Evolutionary conservation across 2,113 vertebrate genomes (phyloP).

Genomic region (Spheniscus mendiculus): DNA sequence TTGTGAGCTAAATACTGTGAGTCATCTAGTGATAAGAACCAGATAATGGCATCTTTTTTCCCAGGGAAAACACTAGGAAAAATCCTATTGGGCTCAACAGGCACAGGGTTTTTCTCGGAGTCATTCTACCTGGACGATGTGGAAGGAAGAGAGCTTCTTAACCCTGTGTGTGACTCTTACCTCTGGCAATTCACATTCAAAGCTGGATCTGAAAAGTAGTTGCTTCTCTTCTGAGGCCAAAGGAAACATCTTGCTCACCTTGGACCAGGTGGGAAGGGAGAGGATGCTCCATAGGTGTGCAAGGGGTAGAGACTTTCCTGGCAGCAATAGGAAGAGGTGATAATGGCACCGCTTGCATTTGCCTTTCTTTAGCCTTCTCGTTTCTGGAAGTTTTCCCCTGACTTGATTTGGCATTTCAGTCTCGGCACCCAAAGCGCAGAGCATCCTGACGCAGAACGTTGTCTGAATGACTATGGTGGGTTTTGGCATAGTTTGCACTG

Average conservation of each 20-base stretch:
- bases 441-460: not conserved
- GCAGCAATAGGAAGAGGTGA: not conserved
- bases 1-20: not conserved
- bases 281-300: not conserved
- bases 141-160: not conserved
- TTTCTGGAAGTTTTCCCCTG: not conserved
- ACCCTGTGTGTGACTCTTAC: not conserved
- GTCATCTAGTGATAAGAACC: not conserved
- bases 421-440: rapidly evolving
- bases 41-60: not conserved
- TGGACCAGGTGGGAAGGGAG: not conserved
- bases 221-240: not conserved
- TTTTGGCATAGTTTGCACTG: not conserved
- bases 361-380: not conserved
- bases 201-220: not conserved
- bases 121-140: not conserved
- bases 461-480: rapidly evolving
- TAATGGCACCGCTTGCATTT: not conserved
- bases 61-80: not conserved
- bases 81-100: not conserved
- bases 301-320: not conserved
- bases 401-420: not conserved
- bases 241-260: not conserved
- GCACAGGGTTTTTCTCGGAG: not conserved
- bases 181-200: not conserved